These are phyloP conservation scores for Nemapogon koenigi DNA, from an alignment of 2,888 invertebrate genomes.

Conservation along the genomic window DNA sequence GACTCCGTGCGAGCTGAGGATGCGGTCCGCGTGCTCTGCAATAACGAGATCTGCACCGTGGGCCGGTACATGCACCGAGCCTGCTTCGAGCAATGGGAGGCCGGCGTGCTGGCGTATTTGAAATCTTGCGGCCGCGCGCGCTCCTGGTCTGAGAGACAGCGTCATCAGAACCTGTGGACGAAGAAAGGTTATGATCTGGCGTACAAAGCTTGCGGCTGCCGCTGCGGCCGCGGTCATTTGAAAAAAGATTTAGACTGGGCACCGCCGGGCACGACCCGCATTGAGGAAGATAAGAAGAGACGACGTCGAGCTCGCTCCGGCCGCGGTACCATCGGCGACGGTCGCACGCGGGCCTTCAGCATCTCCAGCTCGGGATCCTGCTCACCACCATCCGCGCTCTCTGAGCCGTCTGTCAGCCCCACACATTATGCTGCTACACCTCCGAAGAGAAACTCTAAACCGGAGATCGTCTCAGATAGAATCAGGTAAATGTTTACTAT, in stretches of 20 bases:
- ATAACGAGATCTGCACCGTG: constrained; percentile 88
- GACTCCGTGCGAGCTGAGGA: constrained; percentile 71
- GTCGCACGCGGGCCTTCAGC: constrained; percentile 75
- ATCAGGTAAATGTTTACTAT: constrained; percentile 85
- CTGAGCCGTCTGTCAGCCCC: constrained; percentile 77
- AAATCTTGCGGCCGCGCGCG: constrained; percentile 91
- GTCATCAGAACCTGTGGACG: constrained; percentile 95
- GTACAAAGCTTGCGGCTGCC: constrained; percentile 93
- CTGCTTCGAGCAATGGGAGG: constrained; percentile 96
- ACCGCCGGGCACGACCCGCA: constrained; percentile 70
- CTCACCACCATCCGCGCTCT: constrained; percentile 82
- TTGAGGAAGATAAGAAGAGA: constrained; percentile 51
- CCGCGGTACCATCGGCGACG: constrained; percentile 41
- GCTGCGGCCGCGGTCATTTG: constrained; percentile 90
- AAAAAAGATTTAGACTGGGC: constrained; percentile 95
- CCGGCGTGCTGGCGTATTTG: constrained; percentile 84
- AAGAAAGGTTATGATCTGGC: constrained; percentile 97
- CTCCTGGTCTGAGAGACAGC: constrained; percentile 94
- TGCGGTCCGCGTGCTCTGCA: constrained; percentile 89
- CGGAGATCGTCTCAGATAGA: constrained; percentile 80
- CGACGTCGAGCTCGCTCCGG: constrained; percentile 45
- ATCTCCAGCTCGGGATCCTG: constrained; percentile 82
- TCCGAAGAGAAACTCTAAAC: constrained; percentile 76
- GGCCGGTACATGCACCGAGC: constrained; percentile 95
- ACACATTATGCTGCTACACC: constrained; percentile 57